Evolutionary conservation across 2,113 vertebrate genomes (phyloP).

Genomic region (Apistogramma diplotaenia): DNA sequence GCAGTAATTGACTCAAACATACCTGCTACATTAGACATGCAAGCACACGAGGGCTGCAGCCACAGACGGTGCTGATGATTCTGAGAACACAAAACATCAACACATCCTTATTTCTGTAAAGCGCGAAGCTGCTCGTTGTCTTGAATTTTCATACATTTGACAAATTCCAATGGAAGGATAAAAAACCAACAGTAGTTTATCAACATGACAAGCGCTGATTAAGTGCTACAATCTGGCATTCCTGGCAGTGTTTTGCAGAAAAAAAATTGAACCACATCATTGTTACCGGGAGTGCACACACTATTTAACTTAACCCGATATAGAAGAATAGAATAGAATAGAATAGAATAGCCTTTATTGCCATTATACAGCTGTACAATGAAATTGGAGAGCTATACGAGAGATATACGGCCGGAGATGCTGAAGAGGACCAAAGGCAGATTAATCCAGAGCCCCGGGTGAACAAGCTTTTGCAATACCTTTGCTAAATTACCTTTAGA

Average conservation of each 20-base stretch:
- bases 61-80: not conserved
- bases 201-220: not conserved
- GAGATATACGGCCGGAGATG: not conserved
- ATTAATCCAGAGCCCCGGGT: too few species aligned
- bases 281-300: not conserved
- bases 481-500: too few species aligned
- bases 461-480: too few species aligned
- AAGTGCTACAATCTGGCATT: too few species aligned
- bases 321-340: too few species aligned
- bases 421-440: too few species aligned
- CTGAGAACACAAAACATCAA: not conserved
- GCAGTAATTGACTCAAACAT: not conserved
- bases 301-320: not conserved
- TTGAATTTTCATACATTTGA: not conserved
- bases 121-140: not conserved
- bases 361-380: too few species aligned
- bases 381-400: too few species aligned
- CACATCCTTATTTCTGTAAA: not conserved
- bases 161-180: not conserved
- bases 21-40: not conserved
- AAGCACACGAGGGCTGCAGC: not conserved
- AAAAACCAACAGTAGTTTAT: not conserved
- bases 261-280: not conserved
- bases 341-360: too few species aligned
- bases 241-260: not conserved